phyloP scores from a whole-genome alignment of 1,140 invertebrate genomes.

The Thrips palmi region DNA sequence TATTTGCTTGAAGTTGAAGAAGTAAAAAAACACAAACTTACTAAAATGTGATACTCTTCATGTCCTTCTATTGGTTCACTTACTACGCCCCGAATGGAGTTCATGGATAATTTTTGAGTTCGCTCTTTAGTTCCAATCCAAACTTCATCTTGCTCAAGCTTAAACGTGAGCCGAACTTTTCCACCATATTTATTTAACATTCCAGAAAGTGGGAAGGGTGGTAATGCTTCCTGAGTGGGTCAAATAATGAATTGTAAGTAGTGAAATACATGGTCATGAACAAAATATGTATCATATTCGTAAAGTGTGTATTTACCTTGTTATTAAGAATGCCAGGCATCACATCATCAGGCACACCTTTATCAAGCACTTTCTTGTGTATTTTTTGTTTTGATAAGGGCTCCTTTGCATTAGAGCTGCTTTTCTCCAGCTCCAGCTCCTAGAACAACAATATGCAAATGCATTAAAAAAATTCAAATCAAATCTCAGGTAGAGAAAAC shows the following conservation, averaged over 20 bases:
- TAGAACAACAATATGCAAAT: conserved; percentile 15
- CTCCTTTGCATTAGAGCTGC: conserved; percentile 44
- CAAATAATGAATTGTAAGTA: conserved; percentile 9
- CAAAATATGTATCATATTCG: conserved; percentile 6
- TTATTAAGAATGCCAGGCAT: conserved; percentile 71
- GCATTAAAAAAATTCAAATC: neutral
- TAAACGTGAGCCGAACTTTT: conserved; percentile 84
- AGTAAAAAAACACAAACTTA: conserved; percentile 24
- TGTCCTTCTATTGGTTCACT: conserved; percentile 75
- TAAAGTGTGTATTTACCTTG: conserved; percentile 32
- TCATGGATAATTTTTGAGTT: conserved; percentile 84
- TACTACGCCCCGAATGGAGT: conserved; percentile 67
- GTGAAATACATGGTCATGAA: conserved; percentile 10
- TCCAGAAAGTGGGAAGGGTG: conserved; percentile 63
- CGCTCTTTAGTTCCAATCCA: conserved; percentile 90
- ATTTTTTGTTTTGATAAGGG: conserved; percentile 67
- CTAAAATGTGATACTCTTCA: conserved; percentile 88
- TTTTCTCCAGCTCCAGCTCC: conserved; percentile 32
- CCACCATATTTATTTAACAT: conserved; percentile 87
- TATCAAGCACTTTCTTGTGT: conserved; percentile 76
- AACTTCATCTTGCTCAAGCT: conserved; percentile 77
- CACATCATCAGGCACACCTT: conserved; percentile 77
- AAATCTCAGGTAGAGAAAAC: neutral
- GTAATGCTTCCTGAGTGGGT: conserved; percentile 50
- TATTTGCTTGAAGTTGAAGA: neutral